Base-by-base conservation (phyloP, 2,888 invertebrate species). In the Pinctada fucata region DNA sequence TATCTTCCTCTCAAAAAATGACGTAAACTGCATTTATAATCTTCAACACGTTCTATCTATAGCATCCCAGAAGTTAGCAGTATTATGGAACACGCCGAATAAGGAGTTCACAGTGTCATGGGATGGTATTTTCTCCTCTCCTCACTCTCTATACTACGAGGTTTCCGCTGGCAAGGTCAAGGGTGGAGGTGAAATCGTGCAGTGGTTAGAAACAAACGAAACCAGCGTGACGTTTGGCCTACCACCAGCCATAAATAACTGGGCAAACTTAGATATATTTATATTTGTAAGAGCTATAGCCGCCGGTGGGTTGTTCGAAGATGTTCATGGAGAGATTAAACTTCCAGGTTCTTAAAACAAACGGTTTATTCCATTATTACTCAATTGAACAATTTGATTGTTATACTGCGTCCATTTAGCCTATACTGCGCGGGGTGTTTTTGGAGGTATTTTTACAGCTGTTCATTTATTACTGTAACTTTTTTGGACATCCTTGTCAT, bases 121-220 rank as follows among this genome's bases (percentile, higher is more conserved):
- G 79, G 51, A 65, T 4, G 66, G 58, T 48, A 74, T 76, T 2
- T 79, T 79, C 49, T 51, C 64, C 31, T 73, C 79, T 2, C 8
- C 68, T 6, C 13, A 70, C 49, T 31, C 45, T 2, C 31, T 79
- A 47, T 77, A 70, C 65, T 79, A 76, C 8, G 79, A 79, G 71
- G 76, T 79, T 45, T 79, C 79, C 3, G 70, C 73, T 48, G 79
- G 79, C 31, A 76, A 69, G 13, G 68, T 52, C 3, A n/a, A 10
- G 2, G 68, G 69, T 5, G 67, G 76, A 16, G 63, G 13, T 10
- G 66, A 79, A 47, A 67, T 79, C 48, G 47, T 79, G 51, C 68
- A 76, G 48, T 76, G 79, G 76, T 76, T 76, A 66, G 79, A 79
- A 72, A 79, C 79, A 13, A 65, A 68, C 4, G 50, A 16, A 13